Evolutionary conservation across 2,797 vertebrate genomes (phyloP), one percentile per base, ranked within the genome.

Genomic region (Podargus strigoides): DNA sequence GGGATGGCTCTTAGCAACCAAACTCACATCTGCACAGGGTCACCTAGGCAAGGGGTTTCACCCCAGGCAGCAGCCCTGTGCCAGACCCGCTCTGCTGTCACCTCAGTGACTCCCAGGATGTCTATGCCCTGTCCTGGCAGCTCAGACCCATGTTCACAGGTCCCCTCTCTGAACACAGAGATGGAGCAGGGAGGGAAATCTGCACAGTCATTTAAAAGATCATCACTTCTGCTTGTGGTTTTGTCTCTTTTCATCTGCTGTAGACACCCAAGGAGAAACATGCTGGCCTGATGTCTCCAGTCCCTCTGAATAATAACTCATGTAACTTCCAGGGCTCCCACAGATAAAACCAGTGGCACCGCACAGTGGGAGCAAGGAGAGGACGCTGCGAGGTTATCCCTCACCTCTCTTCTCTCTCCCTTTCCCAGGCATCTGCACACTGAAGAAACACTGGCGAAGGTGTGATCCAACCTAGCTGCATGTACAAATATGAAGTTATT

Each of bases 401-500:
- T 92, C 58, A 83, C 9, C 19, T 67, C 53, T 39, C 1, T 0
- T 30, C 23, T 73, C 46, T 70, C 27, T 78, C 15, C 41, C n/a
- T 64, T 93, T 77, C 28, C 28, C 74, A 94, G 95, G 39, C 7
- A 3, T 63, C 63, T 34, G 36, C 11, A 4, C 5, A 1, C 58
- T 79, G 87, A 93, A 90, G 73, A 62, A 62, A 34, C 59, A 24
- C 49, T 7, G 20, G 52, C 28, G 87, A 76, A 77, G 55, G 41
- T 0, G 24, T 55, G 47, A 76, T 52, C 52, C n/a, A 27, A 17
- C 50, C 13, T 41, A 87, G 58, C 64, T 30, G 30, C 37, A 30
- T 30, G 9, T 24, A 14, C 36, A 78, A 97, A 97, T 84, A 98
- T 98, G 98, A 88, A 90, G 80, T 28, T 68, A 22, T 67, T 95